Percentiles rank a stretch among this genome's conserved stretches.
phyloP scores from a whole-genome alignment of 2,888 invertebrate genomes.

The Odontocerum albicorne region DNA sequence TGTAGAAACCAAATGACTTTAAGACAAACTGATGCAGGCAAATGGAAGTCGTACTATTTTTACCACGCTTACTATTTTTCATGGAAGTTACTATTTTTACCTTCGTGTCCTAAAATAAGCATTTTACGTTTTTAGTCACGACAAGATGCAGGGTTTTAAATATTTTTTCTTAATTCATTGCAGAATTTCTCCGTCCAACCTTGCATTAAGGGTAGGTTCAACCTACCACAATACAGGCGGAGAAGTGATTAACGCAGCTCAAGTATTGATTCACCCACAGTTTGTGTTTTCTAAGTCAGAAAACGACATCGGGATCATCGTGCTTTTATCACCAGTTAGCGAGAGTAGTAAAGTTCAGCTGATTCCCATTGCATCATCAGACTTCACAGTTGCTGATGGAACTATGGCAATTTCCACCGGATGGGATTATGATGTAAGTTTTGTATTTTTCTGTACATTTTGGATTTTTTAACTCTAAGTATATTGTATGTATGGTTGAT shows the following conservation, averaged over 20 bases:
- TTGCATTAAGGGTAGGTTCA: conserved; percentile 1
- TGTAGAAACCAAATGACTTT: too few species aligned
- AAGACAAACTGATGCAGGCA: too few species aligned
- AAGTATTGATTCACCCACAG: neutral
- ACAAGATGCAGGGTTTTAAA: too few species aligned
- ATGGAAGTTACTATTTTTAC: too few species aligned
- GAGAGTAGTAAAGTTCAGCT: conserved; percentile 39
- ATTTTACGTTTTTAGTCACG: neutral
- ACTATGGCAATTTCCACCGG: neutral
- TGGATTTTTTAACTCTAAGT: too few species aligned
- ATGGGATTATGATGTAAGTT: too few species aligned
- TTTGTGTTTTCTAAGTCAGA: neutral
- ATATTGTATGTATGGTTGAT: neutral
- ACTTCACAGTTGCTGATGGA: neutral
- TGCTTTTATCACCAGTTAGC: conserved; percentile 41
- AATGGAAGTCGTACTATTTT: too few species aligned
- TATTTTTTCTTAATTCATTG: neutral
- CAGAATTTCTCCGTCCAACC: neutral
- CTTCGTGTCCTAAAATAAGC: too few species aligned
- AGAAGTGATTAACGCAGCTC: neutral
- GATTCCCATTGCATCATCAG: conserved; percentile 38
- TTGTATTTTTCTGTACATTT: too few species aligned
- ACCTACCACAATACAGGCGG: neutral
- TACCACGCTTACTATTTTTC: too few species aligned
- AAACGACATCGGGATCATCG: conserved; percentile 48